phyloP scores from a whole-genome alignment of 2,113 vertebrate genomes.

The Propithecus coquereli region DNA sequence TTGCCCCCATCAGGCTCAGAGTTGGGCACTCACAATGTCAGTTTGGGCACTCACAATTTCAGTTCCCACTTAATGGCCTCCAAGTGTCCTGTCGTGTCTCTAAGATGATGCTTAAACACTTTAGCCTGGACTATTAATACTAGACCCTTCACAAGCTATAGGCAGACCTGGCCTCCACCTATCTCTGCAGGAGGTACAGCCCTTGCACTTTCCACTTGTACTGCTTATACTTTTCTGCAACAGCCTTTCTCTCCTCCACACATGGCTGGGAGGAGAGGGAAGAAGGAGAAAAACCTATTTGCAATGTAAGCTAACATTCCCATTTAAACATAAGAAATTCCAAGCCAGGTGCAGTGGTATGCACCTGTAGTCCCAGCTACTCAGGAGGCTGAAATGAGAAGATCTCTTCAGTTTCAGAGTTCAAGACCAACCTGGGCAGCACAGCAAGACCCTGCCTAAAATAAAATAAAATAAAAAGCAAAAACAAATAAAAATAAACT shows the following conservation, averaged over 20 bases:
- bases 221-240: not conserved
- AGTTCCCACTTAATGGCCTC: not conserved
- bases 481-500: not conserved
- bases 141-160: not conserved
- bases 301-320: not conserved
- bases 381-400: too few relatives aligned
- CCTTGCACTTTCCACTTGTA: not conserved
- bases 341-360: too few relatives aligned
- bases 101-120: not conserved
- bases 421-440: too few relatives aligned
- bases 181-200: not conserved
- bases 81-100: not conserved
- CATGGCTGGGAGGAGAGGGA: fast-evolving
- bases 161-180: too few relatives aligned
- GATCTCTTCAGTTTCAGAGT: too few relatives aligned
- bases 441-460: too few relatives aligned
- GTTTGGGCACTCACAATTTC: not conserved
- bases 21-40: not conserved
- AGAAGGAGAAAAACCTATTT: not conserved
- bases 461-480: too few relatives aligned
- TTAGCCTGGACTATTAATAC: not conserved
- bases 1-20: not conserved
- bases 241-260: not conserved
- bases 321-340: not conserved
- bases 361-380: too few relatives aligned